A percentile compares a stretch with the other conserved stretches of the same genome.
Conservation (phyloP, 2,113 vertebrate genomes). For the human (Homo sapiens) region GRCh38 chrX:137343001-137343500, state of each 20-base stretch:
- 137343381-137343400: neutral
- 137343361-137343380: neutral
- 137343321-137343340: neutral
- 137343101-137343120: constrained; percentile 16
- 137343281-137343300: neutral
- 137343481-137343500: neutral
- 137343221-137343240: neutral
- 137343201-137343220: neutral
- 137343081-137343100: constrained; percentile 51
- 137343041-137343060: constrained; percentile 63
- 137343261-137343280: neutral
- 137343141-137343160: constrained; percentile 30
- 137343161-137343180: constrained; percentile 71
- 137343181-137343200: constrained; percentile 62
- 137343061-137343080: constrained; percentile 53
- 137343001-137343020: constrained; percentile 54
- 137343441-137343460: neutral
- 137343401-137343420: neutral
- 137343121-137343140: constrained; percentile 59
- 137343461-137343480: neutral
- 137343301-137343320: too few relatives aligned
- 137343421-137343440: neutral
- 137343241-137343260: neutral
- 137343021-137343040: constrained; percentile 52
- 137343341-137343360: neutral